These are phyloP conservation scores for Latrodectus hesperus DNA, from an alignment of 2,888 invertebrate species.

Conservation along the genomic window DNA sequence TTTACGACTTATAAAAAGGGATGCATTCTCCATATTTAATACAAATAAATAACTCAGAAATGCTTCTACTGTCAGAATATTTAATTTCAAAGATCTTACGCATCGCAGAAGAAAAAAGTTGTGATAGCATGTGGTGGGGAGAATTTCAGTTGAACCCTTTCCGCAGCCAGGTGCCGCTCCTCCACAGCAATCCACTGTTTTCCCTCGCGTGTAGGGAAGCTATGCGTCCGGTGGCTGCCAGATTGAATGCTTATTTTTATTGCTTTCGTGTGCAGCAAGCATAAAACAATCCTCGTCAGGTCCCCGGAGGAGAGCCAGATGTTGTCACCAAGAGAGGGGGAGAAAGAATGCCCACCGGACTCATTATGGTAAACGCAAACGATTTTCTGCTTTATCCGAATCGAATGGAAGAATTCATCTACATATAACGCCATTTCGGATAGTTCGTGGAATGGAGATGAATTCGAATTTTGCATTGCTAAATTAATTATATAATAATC, in stretches of 20 bases:
- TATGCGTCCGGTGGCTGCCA: conserved; percentile 35
- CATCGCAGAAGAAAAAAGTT: no score
- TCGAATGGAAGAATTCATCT: conserved; percentile 4
- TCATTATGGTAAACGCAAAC: conserved; percentile 50
- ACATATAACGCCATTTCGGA: background rate
- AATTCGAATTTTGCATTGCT: background rate
- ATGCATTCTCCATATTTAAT: no score
- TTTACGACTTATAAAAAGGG: no score
- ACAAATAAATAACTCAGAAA: no score
- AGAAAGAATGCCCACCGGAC: conserved; percentile 25
- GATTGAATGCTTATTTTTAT: conserved; percentile 68
- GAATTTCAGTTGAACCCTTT: background rate
- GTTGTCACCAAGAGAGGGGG: conserved; percentile 18
- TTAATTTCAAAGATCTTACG: no score
- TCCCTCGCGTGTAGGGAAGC: conserved; percentile 1
- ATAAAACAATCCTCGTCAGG: conserved; percentile 50
- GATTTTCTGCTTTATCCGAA: conserved; percentile 55
- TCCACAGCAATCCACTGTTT: background rate
- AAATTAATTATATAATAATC: background rate
- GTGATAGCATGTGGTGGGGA: no score
- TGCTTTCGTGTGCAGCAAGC: conserved; percentile 48
- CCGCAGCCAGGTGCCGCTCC: background rate
- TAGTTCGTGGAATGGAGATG: conserved; percentile 1
- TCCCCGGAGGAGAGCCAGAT: conserved; percentile 40
- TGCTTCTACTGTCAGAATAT: no score